Base-by-base conservation (phyloP, 2,888 invertebrate genomes). In the Autographa pulchrina region DNA sequence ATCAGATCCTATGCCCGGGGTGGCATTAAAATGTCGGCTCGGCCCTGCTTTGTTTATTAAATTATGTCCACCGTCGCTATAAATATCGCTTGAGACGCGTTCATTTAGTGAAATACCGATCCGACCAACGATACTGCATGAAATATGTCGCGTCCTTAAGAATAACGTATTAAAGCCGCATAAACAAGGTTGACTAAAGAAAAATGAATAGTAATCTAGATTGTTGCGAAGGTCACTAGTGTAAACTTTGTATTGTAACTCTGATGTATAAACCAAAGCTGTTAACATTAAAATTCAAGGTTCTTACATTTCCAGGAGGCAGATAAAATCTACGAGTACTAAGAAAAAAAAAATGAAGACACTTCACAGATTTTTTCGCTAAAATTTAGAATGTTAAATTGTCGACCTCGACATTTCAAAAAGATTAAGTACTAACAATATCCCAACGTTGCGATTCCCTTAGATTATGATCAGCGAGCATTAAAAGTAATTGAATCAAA, bases 31-130 rank as follows among this genome's bases (percentile, higher is more conserved):
- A 92, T 87, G 92, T 92, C 90, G 87, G 89, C 89, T 89, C 83
- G 90, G 88, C 85, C 89, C 93, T 94, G 95, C 94, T 95, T 96
- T 95, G 96, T 96, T 96, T 96, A 96, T 96, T 96, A 96, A 95
- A 96, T 95, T 94, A 95, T 95, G 95, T 95, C 94, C 93, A 91
- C 92, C 90, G 89, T 84, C 85, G 89, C 94, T 93, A 94, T 94
- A 94, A 94, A 94, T 94, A 94, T 93, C 88, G 87, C 83, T 86
- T 87, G 86, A 89, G 90, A 91, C 90, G 92, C 94, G 93, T 94
- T 95, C 94, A 93, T 95, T 95, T 95, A 94, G 93, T 93, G 91
- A 93, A 93, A 94, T 94, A 92, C 93, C 94, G 95, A 95, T 95
- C 91, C 85, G 79, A 88, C 86, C 84, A 83, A 88, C 91, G 95